These are phyloP conservation scores for Oscheius sp. DNA, from an alignment of 2,888 invertebrate genomes.

Conservation along the genomic window DNA sequence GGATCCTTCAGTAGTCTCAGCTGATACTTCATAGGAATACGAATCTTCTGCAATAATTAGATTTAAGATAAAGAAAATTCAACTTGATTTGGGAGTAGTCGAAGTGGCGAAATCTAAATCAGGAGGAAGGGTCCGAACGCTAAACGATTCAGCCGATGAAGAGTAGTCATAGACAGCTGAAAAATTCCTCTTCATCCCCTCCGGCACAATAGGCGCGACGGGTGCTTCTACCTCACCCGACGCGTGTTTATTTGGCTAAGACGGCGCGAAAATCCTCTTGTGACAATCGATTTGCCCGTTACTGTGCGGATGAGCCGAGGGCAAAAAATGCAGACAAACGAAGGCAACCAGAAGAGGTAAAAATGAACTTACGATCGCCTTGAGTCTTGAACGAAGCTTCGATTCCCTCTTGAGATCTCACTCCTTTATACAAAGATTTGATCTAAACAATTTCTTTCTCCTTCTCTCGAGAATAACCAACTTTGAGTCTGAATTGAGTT, in stretches of 20 bases:
- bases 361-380: conserved; percentile 37
- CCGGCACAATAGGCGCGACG: conserved; percentile 23
- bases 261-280: conserved; percentile 31
- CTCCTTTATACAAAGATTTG: conserved; percentile 46
- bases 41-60: conserved; percentile 8
- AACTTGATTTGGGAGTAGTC: conserved; percentile 23
- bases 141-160: conserved; percentile 42
- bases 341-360: not conserved
- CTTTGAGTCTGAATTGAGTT: conserved; percentile 53
- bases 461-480: too few species aligned
- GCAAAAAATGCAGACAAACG: not conserved
- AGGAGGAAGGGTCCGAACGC: conserved; percentile 49
- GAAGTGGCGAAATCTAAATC: conserved; percentile 42
- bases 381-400: conserved; percentile 55
- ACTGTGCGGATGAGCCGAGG: conserved; percentile 26
- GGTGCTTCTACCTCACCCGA: conserved; percentile 8
- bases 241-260: conserved; percentile 27
- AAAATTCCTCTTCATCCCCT: not conserved
- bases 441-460: conserved; percentile 16
- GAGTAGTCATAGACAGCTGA: conserved; percentile 48
- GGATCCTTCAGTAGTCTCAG: conserved; percentile 6
- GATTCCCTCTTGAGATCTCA: conserved; percentile 53
- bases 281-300: conserved; percentile 30
- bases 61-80: too few species aligned
- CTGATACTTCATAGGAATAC: conserved; percentile 26